These are phyloP conservation scores for Siniperca obscura DNA, from an alignment of 2,797 vertebrate genomes.

Conservation along the genomic window DNA sequence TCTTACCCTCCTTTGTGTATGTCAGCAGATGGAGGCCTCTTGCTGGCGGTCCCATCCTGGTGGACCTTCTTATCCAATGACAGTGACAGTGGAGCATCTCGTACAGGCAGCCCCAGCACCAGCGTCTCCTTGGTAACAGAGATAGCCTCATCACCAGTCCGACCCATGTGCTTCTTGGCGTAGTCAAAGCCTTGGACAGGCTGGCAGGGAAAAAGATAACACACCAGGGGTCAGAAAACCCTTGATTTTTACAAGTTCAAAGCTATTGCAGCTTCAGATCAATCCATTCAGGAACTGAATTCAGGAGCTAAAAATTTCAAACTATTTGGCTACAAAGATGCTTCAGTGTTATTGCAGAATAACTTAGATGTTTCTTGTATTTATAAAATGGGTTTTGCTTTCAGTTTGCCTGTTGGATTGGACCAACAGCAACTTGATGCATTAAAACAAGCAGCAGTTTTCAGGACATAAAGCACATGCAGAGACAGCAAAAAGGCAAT, in stretches of 20 bases:
- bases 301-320: neutral
- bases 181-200: constrained; percentile 99
- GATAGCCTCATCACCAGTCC: constrained; percentile 92
- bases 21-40: constrained; percentile 92
- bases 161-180: constrained; percentile 97
- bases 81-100: constrained; percentile 89
- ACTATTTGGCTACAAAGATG: neutral
- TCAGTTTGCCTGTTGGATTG: constrained; percentile 11
- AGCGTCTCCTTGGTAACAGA: constrained; percentile 96
- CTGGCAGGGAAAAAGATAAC: constrained; percentile 73
- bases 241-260: neutral
- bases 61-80: constrained; percentile 91
- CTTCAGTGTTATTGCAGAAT: neutral
- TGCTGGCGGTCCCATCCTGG: constrained; percentile 92
- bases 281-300: constrained; percentile 9
- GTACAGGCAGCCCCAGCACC: constrained; percentile 90
- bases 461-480: constrained; percentile 42
- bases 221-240: constrained; percentile 24
- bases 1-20: constrained; percentile 92
- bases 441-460: neutral
- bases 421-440: constrained; percentile 6
- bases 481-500: neutral
- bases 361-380: neutral
- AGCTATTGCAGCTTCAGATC: neutral
- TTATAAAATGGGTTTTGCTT: neutral